Conservation (phyloP, 2,888 invertebrate species). For the Dimorphilus gyrociliatus region DNA sequence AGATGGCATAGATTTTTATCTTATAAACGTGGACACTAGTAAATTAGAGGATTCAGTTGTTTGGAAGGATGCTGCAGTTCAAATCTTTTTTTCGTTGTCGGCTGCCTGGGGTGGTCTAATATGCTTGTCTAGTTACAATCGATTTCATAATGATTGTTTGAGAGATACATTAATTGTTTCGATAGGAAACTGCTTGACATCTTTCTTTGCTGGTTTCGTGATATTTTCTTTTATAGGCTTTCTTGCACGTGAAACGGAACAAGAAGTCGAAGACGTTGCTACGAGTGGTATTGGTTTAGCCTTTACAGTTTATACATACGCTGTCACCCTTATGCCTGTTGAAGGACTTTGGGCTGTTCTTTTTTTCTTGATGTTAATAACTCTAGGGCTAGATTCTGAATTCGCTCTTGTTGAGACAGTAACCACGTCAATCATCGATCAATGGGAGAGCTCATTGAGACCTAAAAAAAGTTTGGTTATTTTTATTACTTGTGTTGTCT, state of each 20-base stretch:
- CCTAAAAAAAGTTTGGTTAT: constrained; percentile 25
- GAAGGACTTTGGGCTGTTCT: constrained; percentile 17
- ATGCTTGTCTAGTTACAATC: constrained; percentile 36
- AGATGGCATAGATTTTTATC: too few species aligned
- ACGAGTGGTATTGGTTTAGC: constrained; percentile 13
- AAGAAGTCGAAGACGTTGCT: constrained; percentile 22
- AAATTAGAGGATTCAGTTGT: too few species aligned
- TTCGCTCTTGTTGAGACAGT: constrained; percentile 38
- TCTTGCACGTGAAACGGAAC: constrained; percentile 17
- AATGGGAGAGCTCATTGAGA: constrained; percentile 33
- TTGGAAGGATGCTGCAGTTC: constrained; percentile 35
- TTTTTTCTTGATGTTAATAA: constrained; percentile 19
- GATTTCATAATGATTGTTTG: constrained; percentile 33
- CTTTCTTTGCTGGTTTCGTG: constrained; percentile 34
- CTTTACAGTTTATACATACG: background rate
- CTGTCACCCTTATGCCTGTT: constrained; percentile 13
- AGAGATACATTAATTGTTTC: constrained; percentile 28
- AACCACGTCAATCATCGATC: constrained; percentile 32
- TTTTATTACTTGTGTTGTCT: constrained; percentile 12
- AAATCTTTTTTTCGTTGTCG: constrained; percentile 34
- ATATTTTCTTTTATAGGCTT: constrained; percentile 33
- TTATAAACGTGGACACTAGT: too few species aligned
- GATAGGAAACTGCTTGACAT: constrained; percentile 28
- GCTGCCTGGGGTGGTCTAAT: constrained; percentile 38
- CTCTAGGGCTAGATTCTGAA: constrained; percentile 19